Conservation (phyloP, 2,113 vertebrate genomes). For the Nestor notabilis region DNA sequence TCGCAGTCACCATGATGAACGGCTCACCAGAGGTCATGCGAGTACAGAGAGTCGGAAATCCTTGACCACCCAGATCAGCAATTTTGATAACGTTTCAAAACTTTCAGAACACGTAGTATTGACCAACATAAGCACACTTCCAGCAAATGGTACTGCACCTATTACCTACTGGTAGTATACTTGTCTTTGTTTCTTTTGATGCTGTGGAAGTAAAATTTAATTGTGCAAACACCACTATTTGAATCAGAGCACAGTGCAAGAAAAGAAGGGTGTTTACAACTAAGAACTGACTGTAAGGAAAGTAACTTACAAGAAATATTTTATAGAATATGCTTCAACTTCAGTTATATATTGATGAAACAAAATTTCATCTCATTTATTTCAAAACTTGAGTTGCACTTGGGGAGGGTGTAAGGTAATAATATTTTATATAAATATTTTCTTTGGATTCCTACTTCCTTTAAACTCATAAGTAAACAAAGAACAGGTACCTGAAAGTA, state of each 20-base stretch:
- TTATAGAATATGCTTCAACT: neutral
- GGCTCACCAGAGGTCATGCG: conserved; percentile 72
- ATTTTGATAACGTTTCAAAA: conserved; percentile 87
- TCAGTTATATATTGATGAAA: neutral
- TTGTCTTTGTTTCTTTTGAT: neutral
- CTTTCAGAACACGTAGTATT: conserved; percentile 89
- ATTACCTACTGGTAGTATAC: conserved; percentile 49
- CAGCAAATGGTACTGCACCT: conserved; percentile 60
- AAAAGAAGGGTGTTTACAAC: neutral
- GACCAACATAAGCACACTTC: conserved; percentile 73
- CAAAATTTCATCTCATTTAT: neutral
- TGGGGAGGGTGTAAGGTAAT: neutral
- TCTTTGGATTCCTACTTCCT: neutral
- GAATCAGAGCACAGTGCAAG: neutral
- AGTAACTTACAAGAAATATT: neutral
- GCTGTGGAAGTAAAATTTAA: conserved; percentile 30
- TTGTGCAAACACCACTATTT: neutral
- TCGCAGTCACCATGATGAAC: conserved; percentile 66
- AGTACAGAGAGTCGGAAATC: conserved; percentile 93
- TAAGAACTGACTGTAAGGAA: neutral
- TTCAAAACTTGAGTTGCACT: neutral
- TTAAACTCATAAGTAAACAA: neutral
- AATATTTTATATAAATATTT: neutral
- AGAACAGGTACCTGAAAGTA: neutral
- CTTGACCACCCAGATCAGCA: conserved; percentile 89